Evolutionary conservation across 1,140 invertebrate genomes (phyloP), one percentile per base, ranked within the genome.

Genomic region (Colletes gigas): DNA sequence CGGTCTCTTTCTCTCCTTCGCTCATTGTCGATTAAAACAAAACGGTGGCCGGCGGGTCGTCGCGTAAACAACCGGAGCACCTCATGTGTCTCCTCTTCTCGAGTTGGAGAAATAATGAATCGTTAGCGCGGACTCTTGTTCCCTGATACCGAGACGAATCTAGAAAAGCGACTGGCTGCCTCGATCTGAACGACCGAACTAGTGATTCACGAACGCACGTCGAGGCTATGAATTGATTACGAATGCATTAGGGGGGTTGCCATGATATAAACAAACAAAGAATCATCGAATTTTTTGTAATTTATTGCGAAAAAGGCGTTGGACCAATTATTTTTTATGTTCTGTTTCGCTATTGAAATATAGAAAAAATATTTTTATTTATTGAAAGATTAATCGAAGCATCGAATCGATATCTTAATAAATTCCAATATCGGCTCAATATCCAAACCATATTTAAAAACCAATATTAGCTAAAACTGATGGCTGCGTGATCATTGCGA

Each of bases 11-110:
- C 73, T 75, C 78, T 81, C 75, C 55, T 55, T 30, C 54, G 67
- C 71, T 87, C 68, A 87, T 90, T 88, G 86, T 90, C 89, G 81
- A 83, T 89, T 91, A 91, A 91, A 91, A 91, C 90, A 91, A 91
- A 89, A 85, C 72, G 72, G 6, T 79, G 59, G 62, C 82, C 81
- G 30, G 82, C 83, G 73, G 84, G 86, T 80, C 68, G 80, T 57
- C 82, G 50, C 60, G 75, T 85, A 81, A 82, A 85, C 77, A 78
- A 84, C 50, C 68, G 14, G 59, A 17, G 44, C 69, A 39, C 41
- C 55, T 67, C 39, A 12, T 62, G 69, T 57, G 69, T 72, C 68
- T 50, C 41, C 62, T 63, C 10, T n/a, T 50, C 30, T 60, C 59
- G 10, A 72, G 44, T 59, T 30, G n/a, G 68, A 12, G 21, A 86